phyloP scores from a whole-genome alignment of 2,888 invertebrate species.

The Morpho deidamia region DNA sequence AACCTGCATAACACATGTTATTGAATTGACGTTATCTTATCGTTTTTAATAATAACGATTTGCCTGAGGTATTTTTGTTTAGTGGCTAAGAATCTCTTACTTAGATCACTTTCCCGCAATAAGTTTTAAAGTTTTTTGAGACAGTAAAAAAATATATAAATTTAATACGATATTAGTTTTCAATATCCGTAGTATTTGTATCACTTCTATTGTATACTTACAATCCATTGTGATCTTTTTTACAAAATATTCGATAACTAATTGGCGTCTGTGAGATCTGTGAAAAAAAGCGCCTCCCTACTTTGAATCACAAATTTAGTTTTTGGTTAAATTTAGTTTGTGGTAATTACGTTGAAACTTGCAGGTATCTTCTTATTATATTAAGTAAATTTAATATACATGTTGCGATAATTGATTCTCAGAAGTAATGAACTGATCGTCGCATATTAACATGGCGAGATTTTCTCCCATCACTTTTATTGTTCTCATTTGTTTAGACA shows the following conservation, averaged over 20 bases:
- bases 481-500: conserved; percentile 40
- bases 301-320: too few relatives aligned
- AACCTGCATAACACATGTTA: conserved; percentile 42
- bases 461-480: conserved; percentile 50
- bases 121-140: neutral
- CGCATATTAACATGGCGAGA: conserved; percentile 18
- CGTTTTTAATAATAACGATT: conserved; percentile 52
- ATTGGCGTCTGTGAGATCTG: too few relatives aligned
- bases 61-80: conserved; percentile 23
- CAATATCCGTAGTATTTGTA: neutral
- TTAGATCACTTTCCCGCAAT: neutral
- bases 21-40: conserved; percentile 70
- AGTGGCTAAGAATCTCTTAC: conserved; percentile 16
- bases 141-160: too few relatives aligned
- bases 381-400: too few relatives aligned
- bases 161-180: neutral
- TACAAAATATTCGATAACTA: too few relatives aligned
- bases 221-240: too few relatives aligned
- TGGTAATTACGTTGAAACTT: too few relatives aligned
- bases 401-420: neutral
- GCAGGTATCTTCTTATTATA: too few relatives aligned
- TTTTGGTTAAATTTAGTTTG: too few relatives aligned
- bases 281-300: too few relatives aligned
- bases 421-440: neutral
- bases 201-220: too few relatives aligned